Conservation (phyloP, 1,140 invertebrate genomes). For the Bombus fervidus region DNA sequence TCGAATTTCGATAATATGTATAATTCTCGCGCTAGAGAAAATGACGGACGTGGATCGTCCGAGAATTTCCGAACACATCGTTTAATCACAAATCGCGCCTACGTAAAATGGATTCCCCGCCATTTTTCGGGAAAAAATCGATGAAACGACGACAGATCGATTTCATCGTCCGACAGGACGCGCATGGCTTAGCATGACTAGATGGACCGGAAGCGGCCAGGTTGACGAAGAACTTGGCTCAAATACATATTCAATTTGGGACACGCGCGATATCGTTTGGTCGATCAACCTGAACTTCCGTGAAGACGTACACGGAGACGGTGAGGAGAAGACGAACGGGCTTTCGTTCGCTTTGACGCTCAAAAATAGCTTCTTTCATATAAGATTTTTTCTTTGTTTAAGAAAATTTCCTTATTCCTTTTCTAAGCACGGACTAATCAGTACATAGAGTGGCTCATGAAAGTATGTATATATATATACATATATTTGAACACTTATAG, state of each 20-base stretch:
- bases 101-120: conserved; percentile 28
- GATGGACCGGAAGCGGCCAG: conserved; percentile 55
- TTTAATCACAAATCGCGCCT: conserved; percentile 72
- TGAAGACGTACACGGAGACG: conserved; percentile 19
- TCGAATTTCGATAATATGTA: conserved; percentile 24
- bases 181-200: conserved; percentile 64
- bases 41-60: conserved; percentile 42
- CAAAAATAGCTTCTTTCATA: neutral
- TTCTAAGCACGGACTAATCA: too few relatives aligned
- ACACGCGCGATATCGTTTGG: neutral
- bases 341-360: neutral
- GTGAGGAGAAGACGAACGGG: conserved; percentile 24
- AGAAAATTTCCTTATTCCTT: too few relatives aligned
- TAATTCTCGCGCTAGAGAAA: conserved; percentile 42
- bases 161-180: conserved; percentile 30
- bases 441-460: too few relatives aligned
- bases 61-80: conserved; percentile 74
- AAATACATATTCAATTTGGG: neutral
- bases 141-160: conserved; percentile 32
- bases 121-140: neutral
- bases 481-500: too few relatives aligned
- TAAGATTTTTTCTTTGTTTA: neutral
- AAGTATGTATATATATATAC: too few relatives aligned
- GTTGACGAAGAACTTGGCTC: conserved; percentile 5
- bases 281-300: conserved; percentile 12